Percentiles rank a stretch among this genome's conserved stretches.
Evolutionary conservation across 2,113 vertebrate genomes (phyloP).

Genomic region (Hucho hucho): DNA sequence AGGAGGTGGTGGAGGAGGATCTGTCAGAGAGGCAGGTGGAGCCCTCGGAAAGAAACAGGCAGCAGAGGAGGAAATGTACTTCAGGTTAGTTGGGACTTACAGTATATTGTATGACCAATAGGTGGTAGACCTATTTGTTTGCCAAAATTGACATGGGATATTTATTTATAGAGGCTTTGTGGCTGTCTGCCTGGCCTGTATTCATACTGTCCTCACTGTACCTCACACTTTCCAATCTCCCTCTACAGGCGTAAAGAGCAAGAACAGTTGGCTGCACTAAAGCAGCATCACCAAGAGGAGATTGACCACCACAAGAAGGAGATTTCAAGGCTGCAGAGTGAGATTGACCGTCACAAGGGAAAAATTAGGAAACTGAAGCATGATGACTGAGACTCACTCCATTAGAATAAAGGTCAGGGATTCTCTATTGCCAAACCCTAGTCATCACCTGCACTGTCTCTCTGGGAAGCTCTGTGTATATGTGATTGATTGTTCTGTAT

Average conservation of each 20-base stretch:
- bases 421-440: background rate
- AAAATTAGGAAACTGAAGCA: slow-evolving; percentile 82
- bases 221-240: background rate
- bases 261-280: slow-evolving; percentile 80
- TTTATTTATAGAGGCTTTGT: too few relatives aligned
- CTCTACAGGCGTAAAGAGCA: slow-evolving; percentile 74
- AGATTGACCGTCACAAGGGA: slow-evolving; percentile 86
- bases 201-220: background rate
- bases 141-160: too few relatives aligned
- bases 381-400: slow-evolving; percentile 64
- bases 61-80: slow-evolving; percentile 87
- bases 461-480: background rate
- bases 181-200: too few relatives aligned
- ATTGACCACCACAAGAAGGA: slow-evolving; percentile 83
- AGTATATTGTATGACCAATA: too few relatives aligned
- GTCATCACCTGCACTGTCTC: slow-evolving; percentile 28
- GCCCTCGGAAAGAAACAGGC: slow-evolving; percentile 83
- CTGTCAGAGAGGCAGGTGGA: slow-evolving; percentile 84
- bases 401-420: background rate
- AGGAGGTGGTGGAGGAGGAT: slow-evolving; percentile 73
- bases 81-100: slow-evolving; percentile 73
- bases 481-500: slow-evolving; percentile 36
- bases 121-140: too few relatives aligned
- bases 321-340: slow-evolving; percentile 86
- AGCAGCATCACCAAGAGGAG: slow-evolving; percentile 86